Conservation (phyloP, 2,888 invertebrate species). For the Apamea anceps region DNA sequence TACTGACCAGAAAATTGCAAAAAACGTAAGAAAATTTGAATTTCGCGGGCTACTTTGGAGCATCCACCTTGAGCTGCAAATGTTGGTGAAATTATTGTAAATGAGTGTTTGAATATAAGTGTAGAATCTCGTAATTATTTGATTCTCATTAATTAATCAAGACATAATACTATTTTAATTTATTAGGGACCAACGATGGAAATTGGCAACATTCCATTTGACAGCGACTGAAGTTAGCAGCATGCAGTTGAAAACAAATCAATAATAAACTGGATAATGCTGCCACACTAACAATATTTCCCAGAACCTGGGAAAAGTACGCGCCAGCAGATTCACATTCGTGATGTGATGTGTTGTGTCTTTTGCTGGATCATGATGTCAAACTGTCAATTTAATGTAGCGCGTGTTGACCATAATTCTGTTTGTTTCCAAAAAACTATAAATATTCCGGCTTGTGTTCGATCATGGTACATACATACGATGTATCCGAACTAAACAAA, state of each 20-base stretch:
- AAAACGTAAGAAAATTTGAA: no score
- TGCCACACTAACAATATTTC: conserved; percentile 28
- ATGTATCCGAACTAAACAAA: conserved; percentile 26
- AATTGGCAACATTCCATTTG: conserved; percentile 44
- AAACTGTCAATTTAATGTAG: background rate
- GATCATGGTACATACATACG: background rate
- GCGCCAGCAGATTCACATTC: background rate
- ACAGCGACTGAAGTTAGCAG: conserved; percentile 58
- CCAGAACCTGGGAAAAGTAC: conserved; percentile 6
- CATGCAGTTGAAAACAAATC: conserved; percentile 66
- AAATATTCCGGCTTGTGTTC: background rate
- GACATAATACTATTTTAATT: background rate
- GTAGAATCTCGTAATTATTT: background rate
- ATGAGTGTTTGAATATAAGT: background rate
- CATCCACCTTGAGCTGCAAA: background rate
- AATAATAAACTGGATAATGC: conserved; percentile 42
- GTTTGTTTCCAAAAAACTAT: background rate
- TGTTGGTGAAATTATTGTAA: background rate
- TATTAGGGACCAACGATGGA: background rate
- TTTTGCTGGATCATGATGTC: background rate
- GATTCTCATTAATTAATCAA: background rate
- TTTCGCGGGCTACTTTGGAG: no score
- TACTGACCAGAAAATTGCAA: no score
- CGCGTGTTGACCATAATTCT: background rate
- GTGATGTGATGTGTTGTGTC: background rate